phyloP scores from a whole-genome alignment of 2,888 invertebrate species.

The Zaprionus lineosus region DNA sequence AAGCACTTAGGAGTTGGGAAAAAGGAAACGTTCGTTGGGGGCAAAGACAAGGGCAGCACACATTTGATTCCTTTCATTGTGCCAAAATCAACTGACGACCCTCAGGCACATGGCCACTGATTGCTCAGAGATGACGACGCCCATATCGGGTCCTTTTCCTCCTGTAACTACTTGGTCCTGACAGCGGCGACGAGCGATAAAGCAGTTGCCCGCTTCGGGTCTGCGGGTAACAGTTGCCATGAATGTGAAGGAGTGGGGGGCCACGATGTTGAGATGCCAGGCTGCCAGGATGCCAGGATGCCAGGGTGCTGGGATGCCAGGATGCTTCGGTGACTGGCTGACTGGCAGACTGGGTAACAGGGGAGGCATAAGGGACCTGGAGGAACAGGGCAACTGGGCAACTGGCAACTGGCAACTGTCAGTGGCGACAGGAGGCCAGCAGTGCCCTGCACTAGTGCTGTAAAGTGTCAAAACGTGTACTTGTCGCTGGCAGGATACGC shows the following conservation, averaged over 20 bases:
- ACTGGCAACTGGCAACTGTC: neutral
- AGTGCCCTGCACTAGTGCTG: conserved; percentile 62
- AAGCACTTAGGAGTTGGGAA: conserved; percentile 42
- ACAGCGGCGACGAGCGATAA: conserved; percentile 43
- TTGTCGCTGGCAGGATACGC: conserved; percentile 68
- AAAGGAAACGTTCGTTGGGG: neutral
- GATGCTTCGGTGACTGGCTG: too few relatives aligned
- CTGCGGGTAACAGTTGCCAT: conserved; percentile 39
- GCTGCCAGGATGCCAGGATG: too few relatives aligned
- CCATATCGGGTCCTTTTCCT: conserved; percentile 31
- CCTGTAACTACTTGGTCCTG: conserved; percentile 35
- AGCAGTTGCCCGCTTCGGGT: conserved; percentile 21
- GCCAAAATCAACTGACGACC: conserved; percentile 9
- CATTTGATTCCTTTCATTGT: conserved; percentile 54
- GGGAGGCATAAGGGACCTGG: too few relatives aligned
- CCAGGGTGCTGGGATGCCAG: too few relatives aligned
- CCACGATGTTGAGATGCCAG: too few relatives aligned
- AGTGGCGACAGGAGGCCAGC: conserved; percentile 27
- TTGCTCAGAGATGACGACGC: conserved; percentile 35
- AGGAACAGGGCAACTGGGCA: neutral
- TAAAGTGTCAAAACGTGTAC: conserved; percentile 77
- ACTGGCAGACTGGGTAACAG: too few relatives aligned
- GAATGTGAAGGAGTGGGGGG: neutral
- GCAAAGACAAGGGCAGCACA: conserved; percentile 22
- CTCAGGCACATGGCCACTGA: conserved; percentile 36